These are phyloP conservation scores for Cyanoderma ruficeps DNA, from an alignment of 2,113 vertebrate species.

Conservation along the genomic window DNA sequence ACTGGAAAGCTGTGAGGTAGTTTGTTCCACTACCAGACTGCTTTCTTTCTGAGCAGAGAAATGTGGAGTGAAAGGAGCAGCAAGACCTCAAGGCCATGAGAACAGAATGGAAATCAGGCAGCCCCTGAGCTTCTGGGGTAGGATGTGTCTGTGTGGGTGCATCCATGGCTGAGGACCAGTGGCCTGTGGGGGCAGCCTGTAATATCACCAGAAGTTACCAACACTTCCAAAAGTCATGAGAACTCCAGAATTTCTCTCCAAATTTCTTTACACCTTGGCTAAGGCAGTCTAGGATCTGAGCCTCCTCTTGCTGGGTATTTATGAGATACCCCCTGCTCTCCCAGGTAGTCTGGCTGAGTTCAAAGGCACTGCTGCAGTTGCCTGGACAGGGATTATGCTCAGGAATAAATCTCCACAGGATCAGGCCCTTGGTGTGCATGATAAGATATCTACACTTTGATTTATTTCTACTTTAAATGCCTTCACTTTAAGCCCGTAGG, in stretches of 20 bases:
- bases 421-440: slow-evolving; percentile 20
- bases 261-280: not conserved
- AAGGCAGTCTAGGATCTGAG: not conserved
- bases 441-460: slow-evolving; percentile 5
- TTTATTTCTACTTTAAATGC: slow-evolving; percentile 25
- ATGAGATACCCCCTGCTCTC: not conserved
- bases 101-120: not conserved
- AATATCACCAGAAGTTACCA: not conserved
- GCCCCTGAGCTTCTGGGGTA: not conserved
- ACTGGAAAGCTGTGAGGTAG: not conserved
- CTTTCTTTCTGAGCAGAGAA: not conserved
- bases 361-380: slow-evolving; percentile 22
- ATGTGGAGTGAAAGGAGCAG: not conserved
- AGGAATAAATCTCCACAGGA: not conserved
- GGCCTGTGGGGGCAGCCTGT: not conserved
- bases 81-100: not conserved
- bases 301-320: not conserved
- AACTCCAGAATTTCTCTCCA: not conserved
- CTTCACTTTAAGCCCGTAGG: not conserved
- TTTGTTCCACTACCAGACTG: not conserved
- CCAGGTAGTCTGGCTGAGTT: slow-evolving; percentile 37
- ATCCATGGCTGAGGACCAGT: not conserved
- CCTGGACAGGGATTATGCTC: not conserved
- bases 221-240: not conserved
- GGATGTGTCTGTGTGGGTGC: fast-evolving